Percentiles rank a stretch among this genome's conserved stretches.
Evolutionary conservation across 1,140 invertebrate species (phyloP).

Genomic region (Hormaphis cornu): DNA sequence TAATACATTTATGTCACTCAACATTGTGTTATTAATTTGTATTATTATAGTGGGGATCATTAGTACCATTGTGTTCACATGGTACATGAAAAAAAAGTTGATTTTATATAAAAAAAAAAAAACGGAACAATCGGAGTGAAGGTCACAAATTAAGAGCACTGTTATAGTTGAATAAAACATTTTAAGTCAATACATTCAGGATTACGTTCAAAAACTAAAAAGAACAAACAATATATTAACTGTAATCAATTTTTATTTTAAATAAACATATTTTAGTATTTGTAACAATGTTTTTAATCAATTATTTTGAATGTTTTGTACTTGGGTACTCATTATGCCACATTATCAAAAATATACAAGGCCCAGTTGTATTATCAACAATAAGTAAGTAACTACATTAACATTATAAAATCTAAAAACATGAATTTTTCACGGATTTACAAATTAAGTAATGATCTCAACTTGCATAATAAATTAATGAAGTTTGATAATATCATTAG

Average conservation of each 20-base stretch:
- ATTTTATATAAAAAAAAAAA: background rate
- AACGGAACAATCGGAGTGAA: background rate
- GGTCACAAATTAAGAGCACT: no score
- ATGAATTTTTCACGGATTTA: background rate
- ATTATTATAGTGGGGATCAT: background rate
- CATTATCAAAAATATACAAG: background rate
- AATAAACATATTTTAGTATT: no score
- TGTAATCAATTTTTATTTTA: no score
- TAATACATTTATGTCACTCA: background rate
- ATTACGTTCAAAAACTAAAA: no score
- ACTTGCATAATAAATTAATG: background rate
- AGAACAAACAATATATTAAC: no score
- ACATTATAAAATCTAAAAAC: background rate
- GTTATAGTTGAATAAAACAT: no score
- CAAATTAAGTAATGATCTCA: slow-evolving; percentile 6
- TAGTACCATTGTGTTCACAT: background rate
- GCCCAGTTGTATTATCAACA: background rate
- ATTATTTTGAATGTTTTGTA: no score
- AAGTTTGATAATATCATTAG: background rate
- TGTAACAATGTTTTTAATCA: no score
- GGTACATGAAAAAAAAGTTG: background rate
- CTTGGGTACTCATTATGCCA: no score
- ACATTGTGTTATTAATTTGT: background rate
- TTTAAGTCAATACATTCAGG: no score
- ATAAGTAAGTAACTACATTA: background rate